Base-by-base conservation (phyloP, 2,888 invertebrate species). In the Eupithecia vulgata region DNA sequence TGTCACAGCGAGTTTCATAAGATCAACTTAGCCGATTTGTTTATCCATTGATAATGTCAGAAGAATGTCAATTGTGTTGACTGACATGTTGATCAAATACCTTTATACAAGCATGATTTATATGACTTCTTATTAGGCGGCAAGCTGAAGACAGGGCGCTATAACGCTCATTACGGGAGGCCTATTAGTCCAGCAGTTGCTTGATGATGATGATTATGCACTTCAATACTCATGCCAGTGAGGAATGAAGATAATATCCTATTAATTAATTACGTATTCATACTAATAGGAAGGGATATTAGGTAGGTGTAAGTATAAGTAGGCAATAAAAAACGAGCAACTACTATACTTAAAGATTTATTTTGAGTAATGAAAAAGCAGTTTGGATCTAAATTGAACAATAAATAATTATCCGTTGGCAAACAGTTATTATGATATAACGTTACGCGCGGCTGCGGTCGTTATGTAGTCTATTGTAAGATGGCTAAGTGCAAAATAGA, bases 1-100 rank as follows among this genome's bases (percentile, higher is more conserved):
- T 70, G 70, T 68, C 70, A 66, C 52, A 71, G 72, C 72, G 70
- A 59, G 68, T 80, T 80, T 77, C 79, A 72, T 74, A 76, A 76
- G 70, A 72, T 64, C 62, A 5, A 64, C 62, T 37, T 10, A 35
- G 64, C 71, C 45, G 37, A 48, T 72, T 68, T 66, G 71, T 71
- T 72, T 71, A 45, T 68, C 48, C 57, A 61, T 69, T 68, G 66
- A 57, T 40, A 65, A 67, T 70, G 68, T 66, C 68, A 68, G 66
- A 45, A 30, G 65, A 35, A 64, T 64, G 37, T 65, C 65, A 65
- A 64, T 64, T 64, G 37, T 64, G 62, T 64, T 37, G 62, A 35
- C 37, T 64, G 62, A 64, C n/a, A 35, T 64, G 21, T 64, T 64
- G 37, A 64, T 64, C 62, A 64, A n/a, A 37, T 17, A 61, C 34